phyloP scores from a whole-genome alignment of 53 echinoderm and acorn worm genomes.

The Hippasteria phrygiana region DNA sequence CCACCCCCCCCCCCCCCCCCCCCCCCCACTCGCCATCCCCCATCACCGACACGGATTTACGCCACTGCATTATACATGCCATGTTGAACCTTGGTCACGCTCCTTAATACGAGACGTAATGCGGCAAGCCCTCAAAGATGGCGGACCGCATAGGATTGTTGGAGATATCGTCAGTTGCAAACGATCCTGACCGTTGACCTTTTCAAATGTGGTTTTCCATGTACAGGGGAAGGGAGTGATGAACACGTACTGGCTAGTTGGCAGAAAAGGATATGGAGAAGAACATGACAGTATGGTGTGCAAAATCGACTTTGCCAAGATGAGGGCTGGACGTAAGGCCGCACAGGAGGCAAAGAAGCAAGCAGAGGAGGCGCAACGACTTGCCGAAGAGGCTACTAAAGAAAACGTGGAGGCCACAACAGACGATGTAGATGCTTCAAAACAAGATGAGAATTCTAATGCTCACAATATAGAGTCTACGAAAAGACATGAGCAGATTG shows the following conservation, averaged over 20 bases:
- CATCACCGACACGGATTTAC: no score
- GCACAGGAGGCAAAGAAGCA: slow-evolving; percentile 25
- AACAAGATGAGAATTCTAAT: background rate
- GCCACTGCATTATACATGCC: no score
- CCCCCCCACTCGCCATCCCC: no score
- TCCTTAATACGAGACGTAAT: no score
- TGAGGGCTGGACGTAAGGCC: slow-evolving; percentile 28
- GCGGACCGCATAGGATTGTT: no score
- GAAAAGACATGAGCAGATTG: background rate
- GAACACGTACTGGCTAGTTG: slow-evolving; percentile 80
- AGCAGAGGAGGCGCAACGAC: slow-evolving; percentile 14
- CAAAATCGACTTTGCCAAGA: slow-evolving; percentile 45
- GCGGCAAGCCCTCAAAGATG: no score
- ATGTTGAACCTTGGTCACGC: no score
- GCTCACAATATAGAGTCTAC: no score
- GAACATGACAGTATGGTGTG: slow-evolving; percentile 62
- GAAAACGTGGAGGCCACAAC: background rate
- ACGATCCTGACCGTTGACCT: no score
- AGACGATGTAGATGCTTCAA: background rate
- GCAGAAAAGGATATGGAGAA: slow-evolving; percentile 45
- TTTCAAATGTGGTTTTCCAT: slow-evolving; percentile 3
- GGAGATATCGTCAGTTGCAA: no score
- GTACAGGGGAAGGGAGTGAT: slow-evolving; percentile 81
- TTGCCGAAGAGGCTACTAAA: slow-evolving; percentile 16
- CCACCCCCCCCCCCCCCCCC: no score